phyloP scores from a whole-genome alignment of 2,797 vertebrate species.

The Amblyraja radiata region DNA sequence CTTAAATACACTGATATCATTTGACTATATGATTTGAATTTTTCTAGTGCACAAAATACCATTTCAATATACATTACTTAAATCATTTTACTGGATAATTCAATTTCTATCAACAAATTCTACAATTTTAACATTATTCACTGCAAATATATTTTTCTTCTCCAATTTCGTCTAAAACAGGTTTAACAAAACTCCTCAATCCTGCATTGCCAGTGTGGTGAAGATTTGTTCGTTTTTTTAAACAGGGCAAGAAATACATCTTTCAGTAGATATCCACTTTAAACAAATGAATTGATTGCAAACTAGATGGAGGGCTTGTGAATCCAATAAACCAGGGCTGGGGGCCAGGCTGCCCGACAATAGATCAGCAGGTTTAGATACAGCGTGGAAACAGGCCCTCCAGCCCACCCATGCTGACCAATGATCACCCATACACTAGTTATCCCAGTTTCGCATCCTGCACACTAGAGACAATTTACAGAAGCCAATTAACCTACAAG shows the following conservation, averaged over 20 bases:
- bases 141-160: background rate
- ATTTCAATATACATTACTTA: background rate
- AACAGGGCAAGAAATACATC: background rate
- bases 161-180: background rate
- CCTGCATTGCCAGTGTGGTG: background rate
- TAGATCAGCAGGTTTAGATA: background rate
- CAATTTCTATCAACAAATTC: background rate
- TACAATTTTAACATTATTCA: background rate
- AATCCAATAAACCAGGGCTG: background rate
- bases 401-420: too few relatives aligned
- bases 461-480: too few relatives aligned
- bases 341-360: background rate
- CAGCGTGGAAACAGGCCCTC: too few relatives aligned
- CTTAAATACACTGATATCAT: too few relatives aligned
- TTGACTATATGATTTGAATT: too few relatives aligned
- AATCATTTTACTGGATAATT: background rate
- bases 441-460: too few relatives aligned
- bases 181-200: background rate
- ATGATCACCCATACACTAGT: too few relatives aligned
- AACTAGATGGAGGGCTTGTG: background rate
- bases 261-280: background rate
- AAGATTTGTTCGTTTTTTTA: background rate
- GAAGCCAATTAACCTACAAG: too few relatives aligned
- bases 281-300: background rate
- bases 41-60: too few relatives aligned